Conservation (phyloP, 2,888 invertebrate species). For the Pasiphila rectangulata region DNA sequence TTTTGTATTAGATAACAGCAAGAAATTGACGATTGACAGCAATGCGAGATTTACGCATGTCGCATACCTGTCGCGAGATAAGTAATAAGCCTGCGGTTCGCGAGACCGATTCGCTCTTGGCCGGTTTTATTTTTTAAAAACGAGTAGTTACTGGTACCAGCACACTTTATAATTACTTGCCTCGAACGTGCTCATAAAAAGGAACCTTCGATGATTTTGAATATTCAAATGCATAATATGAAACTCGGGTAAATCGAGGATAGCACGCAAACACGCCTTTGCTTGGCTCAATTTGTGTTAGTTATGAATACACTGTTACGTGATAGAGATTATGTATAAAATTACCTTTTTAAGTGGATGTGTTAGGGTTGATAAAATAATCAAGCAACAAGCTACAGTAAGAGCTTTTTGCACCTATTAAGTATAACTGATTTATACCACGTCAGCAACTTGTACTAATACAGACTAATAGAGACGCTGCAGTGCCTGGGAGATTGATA, state of each 20-base stretch:
- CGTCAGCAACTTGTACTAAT: too few relatives aligned
- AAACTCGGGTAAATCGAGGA: constrained; percentile 48
- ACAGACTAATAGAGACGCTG: too few relatives aligned
- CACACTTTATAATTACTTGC: constrained; percentile 9
- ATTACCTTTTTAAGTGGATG: constrained; percentile 1
- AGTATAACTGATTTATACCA: too few relatives aligned
- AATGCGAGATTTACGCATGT: too few relatives aligned
- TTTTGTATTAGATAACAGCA: too few relatives aligned
- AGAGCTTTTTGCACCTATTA: too few relatives aligned
- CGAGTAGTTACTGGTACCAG: constrained; percentile 1
- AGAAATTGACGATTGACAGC: too few relatives aligned
- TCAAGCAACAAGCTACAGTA: too few relatives aligned
- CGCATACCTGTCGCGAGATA: too few relatives aligned
- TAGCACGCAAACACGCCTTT: constrained; percentile 50
- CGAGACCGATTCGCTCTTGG: too few relatives aligned
- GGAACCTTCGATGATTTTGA: constrained; percentile 22
- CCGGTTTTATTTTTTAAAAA: constrained; percentile 1
- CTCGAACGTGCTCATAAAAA: constrained; percentile 12
- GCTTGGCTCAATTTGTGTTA: constrained; percentile 50
- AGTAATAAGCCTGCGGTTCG: too few relatives aligned
- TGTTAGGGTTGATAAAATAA: background rate
- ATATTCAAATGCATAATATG: constrained; percentile 39
- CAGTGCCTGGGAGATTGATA: too few relatives aligned
- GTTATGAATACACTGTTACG: constrained; percentile 47
- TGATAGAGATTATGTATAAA: constrained; percentile 30